A percentile compares a stretch with the other conserved stretches of the same genome.
Conservation (phyloP, 2,113 vertebrate species). For the Clarias batrachus region DNA sequence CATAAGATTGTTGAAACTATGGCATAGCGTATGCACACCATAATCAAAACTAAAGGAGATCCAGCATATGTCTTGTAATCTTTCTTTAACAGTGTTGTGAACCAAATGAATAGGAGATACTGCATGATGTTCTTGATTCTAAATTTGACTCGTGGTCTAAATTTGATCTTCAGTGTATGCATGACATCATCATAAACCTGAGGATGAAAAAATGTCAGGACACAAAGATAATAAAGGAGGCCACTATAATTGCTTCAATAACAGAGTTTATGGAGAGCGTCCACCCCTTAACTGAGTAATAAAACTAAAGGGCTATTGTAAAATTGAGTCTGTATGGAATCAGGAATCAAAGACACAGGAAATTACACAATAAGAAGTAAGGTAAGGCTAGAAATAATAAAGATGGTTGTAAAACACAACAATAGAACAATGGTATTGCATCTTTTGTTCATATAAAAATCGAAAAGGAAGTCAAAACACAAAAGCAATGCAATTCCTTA, state of each 20-base stretch:
- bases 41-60: too few species aligned
- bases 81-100: neutral
- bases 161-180: constrained; percentile 26
- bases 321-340: constrained; percentile 42
- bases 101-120: neutral
- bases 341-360: constrained; percentile 12
- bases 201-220: constrained; percentile 45
- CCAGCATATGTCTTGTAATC: too few species aligned
- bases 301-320: constrained; percentile 50
- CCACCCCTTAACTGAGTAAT: constrained; percentile 55
- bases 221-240: constrained; percentile 43
- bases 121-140: neutral
- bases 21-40: too few species aligned
- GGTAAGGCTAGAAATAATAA: neutral
- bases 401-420: neutral
- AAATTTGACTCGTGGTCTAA: neutral
- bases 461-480: constrained; percentile 3
- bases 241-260: constrained; percentile 55
- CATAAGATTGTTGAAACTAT: too few species aligned
- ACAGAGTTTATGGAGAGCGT: constrained; percentile 59
- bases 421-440: neutral
- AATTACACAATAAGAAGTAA: constrained; percentile 18
- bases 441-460: neutral
- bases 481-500: constrained; percentile 41
- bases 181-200: constrained; percentile 44